Evolutionary conservation across 2,888 invertebrate species (phyloP), one percentile per base, ranked within the genome.

Genomic region (Scelioninae gen. 1): DNA sequence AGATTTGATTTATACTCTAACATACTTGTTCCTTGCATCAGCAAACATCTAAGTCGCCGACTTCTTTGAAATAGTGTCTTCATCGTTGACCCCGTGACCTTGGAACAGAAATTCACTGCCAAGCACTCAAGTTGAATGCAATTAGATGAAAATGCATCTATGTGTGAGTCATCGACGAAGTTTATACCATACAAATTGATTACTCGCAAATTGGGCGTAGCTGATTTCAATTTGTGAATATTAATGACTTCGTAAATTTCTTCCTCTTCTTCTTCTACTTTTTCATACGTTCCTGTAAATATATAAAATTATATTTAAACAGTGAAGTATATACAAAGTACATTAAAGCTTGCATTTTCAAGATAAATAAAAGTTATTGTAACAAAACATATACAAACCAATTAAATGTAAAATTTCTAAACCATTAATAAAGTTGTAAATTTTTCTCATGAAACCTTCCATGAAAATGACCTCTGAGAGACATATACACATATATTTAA

Each of bases 371-470:
- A 23, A 23, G 4, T 23, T 23, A 23, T 23, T 23, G n/a, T 43
- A 4, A 5, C 5, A n/a, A n/a, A 43, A 40, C 16, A 40, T 43
- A 1, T 29, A 84, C 88, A 84, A 88, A 96, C 97, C 99, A 90
- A 99, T 97, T 71, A 99, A 94, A 93, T 99, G 99, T 68, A 99
- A 94, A 71, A 98, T 97, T 93, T 99, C 98, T 76, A 99, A 93
- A 5, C 99, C 99, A 86, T 99, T 99, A 90, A 99, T 98, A 90
- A 99, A 99, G 92, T 99, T 99, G 93, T 99, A 99, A 85, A 99
- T 99, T 93, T 99, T 98, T 86, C 99, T 93, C 98, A 99, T 99
- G 92, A 99, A 99, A 11, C 99, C 99, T 92, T 99, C 99, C 97
- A 99, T 98, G 93, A 99, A 99, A 93, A 99, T 99, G 85, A 99